Evolutionary conservation across 2,888 invertebrate genomes (phyloP), one percentile per base, ranked within the genome.

Genomic region (Fragum fragum): DNA sequence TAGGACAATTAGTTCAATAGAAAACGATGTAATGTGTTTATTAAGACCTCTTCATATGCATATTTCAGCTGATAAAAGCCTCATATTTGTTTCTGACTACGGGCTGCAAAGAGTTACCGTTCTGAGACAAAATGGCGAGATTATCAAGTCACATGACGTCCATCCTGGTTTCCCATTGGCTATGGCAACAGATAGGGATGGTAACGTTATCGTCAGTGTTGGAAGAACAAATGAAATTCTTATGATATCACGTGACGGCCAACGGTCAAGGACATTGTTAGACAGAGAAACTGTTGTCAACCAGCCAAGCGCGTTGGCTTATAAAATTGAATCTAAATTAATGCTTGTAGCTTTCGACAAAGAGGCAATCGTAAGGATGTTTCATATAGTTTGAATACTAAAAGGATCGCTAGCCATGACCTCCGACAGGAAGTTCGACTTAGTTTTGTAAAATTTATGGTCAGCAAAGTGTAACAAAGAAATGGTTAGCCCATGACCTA

Each of bases 31-130:
- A 36, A 18, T 53, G 21, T 32, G 53, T 29, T 63, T 79, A n/a
- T 32, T 74, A 70, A 57, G 74, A 14, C 79, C 79, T 23, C 39
- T 79, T 18, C 61, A 71, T 63, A 79, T 79, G 42, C 55, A 59
- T 47, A 74, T 79, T n/a, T 16, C 61, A 55, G 36, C 32, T 28
- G 61, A 32, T 3, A 70, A 70, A 53, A 79, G 70, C 28, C 7
- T 70, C 5, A 74, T 79, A 9, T 79, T 74, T 29, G 55, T 79
- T 7, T 74, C 79, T 2, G 79, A 79, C 32, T 74, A 59, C 63
- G 52, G 74, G 1, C 36, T 74, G 11, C 79, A 79, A 53, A 47
- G 74, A 18, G 53, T 79, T 7, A 47, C 36, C 11, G 61, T 73
- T 11, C 52, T 79, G 14, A 74, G 70, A 36, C 69, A 70, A 11